phyloP scores from a whole-genome alignment of 2,797 vertebrate species.

The Diglossa cyanea region DNA sequence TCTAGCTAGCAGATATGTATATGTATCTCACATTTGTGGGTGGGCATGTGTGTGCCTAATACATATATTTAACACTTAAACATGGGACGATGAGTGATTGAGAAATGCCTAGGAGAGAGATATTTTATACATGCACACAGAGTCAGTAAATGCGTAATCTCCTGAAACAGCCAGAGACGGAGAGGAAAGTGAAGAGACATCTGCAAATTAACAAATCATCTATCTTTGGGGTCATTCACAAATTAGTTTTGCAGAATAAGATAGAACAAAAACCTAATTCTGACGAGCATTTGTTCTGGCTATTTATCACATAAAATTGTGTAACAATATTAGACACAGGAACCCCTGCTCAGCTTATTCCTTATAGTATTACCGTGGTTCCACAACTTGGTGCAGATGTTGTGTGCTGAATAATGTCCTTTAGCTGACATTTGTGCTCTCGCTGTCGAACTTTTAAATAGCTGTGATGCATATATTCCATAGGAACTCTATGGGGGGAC shows the following conservation, averaged over 20 bases:
- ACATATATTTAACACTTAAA: slow-evolving; percentile 58
- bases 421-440: slow-evolving; percentile 15
- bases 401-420: slow-evolving; percentile 9
- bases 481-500: neutral
- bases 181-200: slow-evolving; percentile 46
- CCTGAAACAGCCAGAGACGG: slow-evolving; percentile 11
- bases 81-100: slow-evolving; percentile 43
- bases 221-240: slow-evolving; percentile 57
- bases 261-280: slow-evolving; percentile 67
- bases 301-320: slow-evolving; percentile 68
- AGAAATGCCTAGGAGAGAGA: slow-evolving; percentile 59
- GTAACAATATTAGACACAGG: slow-evolving; percentile 34
- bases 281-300: slow-evolving; percentile 58
- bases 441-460: neutral
- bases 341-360: slow-evolving; percentile 45
- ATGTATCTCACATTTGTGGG: slow-evolving; percentile 64
- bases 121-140: slow-evolving; percentile 27
- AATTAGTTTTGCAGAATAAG: slow-evolving; percentile 72
- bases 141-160: slow-evolving; percentile 21
- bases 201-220: slow-evolving; percentile 70
- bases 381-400: slow-evolving; percentile 41
- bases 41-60: slow-evolving; percentile 61
- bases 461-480: neutral
- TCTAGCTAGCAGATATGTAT: slow-evolving; percentile 67
- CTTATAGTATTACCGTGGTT: slow-evolving; percentile 37